Conservation (phyloP, 2,113 vertebrate species). For the Sander vitreus region DNA sequence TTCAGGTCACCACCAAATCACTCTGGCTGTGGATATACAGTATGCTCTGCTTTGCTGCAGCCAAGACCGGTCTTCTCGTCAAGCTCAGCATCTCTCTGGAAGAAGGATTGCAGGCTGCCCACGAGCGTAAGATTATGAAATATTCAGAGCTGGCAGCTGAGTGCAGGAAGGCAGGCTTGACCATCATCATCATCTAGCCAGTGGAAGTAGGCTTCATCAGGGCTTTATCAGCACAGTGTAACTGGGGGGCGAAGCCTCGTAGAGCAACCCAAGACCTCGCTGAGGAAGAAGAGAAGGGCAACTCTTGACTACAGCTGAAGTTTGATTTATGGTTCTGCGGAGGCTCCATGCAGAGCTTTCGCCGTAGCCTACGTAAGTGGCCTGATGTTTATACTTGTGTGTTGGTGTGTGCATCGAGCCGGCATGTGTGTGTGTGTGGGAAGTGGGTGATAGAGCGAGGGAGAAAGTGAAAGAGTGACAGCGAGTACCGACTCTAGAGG, state of each 20-base stretch:
- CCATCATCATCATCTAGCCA: background rate
- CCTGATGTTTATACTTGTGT: too few species aligned
- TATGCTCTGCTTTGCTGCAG: background rate
- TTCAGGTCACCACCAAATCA: conserved; percentile 1
- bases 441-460: too few species aligned
- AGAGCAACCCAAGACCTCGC: background rate
- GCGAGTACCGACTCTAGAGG: too few species aligned
- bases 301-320: background rate
- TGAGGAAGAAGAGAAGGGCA: background rate
- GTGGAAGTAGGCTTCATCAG: background rate
- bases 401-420: too few species aligned
- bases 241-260: background rate
- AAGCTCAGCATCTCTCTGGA: background rate
- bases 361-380: too few species aligned
- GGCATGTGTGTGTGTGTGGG: too few species aligned
- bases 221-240: background rate
- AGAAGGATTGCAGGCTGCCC: background rate
- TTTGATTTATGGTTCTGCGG: too few species aligned
- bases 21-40: background rate
- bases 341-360: too few species aligned
- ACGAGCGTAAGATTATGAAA: conserved; percentile 7
- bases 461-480: too few species aligned
- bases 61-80: background rate
- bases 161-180: background rate
- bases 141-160: conserved; percentile 24